Evolutionary conservation across 2,797 vertebrate genomes (phyloP).

Genomic region (Labroides dimidiatus): DNA sequence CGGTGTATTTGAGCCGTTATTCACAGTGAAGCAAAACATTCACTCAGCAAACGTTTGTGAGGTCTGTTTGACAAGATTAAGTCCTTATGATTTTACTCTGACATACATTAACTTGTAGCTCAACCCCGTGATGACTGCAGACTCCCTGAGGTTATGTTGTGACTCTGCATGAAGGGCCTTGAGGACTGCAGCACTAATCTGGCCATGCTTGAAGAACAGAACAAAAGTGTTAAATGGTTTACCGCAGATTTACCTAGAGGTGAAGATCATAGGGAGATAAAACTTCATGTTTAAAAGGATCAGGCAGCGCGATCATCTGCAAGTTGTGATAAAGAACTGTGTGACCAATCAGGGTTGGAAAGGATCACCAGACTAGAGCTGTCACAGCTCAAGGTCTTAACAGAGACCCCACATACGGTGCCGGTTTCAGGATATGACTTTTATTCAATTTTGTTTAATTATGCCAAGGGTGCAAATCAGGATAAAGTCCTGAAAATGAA

Average conservation of each 20-base stretch:
- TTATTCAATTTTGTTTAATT: too few species aligned
- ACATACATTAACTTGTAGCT: background rate
- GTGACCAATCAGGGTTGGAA: slow-evolving; percentile 40
- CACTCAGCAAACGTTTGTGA: too few species aligned
- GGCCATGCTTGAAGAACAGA: slow-evolving; percentile 30
- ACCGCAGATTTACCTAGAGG: slow-evolving; percentile 48
- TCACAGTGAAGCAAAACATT: too few species aligned
- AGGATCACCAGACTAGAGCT: background rate
- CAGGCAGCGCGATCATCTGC: slow-evolving; percentile 45
- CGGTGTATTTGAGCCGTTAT: too few species aligned
- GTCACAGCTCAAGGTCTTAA: slow-evolving; percentile 15
- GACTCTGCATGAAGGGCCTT: background rate
- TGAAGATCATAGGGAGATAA: slow-evolving; percentile 46
- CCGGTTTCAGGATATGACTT: too few species aligned
- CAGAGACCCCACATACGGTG: too few species aligned
- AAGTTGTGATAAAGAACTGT: slow-evolving; percentile 48
- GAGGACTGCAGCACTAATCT: slow-evolving; percentile 19
- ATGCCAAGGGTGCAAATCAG: too few species aligned
- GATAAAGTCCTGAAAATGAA: too few species aligned
- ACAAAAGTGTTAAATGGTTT: slow-evolving; percentile 31
- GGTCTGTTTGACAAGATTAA: slow-evolving; percentile 7
- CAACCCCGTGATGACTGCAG: slow-evolving; percentile 1
- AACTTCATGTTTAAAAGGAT: slow-evolving; percentile 28
- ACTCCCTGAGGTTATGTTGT: background rate
- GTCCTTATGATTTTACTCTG: background rate